A percentile compares a stretch with the other conserved stretches of the same genome.
These are phyloP conservation scores for Saturnia pavonia DNA, from an alignment of 2,888 invertebrate species.

Conservation along the genomic window DNA sequence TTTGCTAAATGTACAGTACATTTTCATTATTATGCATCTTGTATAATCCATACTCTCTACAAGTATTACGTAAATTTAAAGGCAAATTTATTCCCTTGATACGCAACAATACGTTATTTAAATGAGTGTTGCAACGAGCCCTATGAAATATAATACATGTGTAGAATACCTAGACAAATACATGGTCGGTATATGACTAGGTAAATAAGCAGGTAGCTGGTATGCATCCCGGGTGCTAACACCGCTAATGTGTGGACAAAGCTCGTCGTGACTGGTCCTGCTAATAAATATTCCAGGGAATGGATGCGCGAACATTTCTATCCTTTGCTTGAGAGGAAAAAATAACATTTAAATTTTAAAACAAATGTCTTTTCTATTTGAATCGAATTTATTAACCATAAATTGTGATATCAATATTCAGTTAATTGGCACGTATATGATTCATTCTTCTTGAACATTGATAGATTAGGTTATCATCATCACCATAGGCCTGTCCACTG, in stretches of 20 bases:
- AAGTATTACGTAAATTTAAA: slow-evolving; percentile 61
- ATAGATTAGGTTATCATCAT: too few relatives aligned
- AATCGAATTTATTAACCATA: background rate
- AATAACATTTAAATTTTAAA: background rate
- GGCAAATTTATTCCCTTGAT: slow-evolving; percentile 65
- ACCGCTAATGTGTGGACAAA: slow-evolving; percentile 78
- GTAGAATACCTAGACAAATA: slow-evolving; percentile 72
- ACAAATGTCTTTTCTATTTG: background rate
- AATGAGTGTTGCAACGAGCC: slow-evolving; percentile 67
- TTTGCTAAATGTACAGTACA: slow-evolving; percentile 46
- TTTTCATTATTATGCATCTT: slow-evolving; percentile 58
- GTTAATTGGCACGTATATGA: background rate
- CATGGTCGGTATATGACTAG: slow-evolving; percentile 56
- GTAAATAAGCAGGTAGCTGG: slow-evolving; percentile 66
- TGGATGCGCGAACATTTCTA: slow-evolving; percentile 58
- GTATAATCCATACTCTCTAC: slow-evolving; percentile 60
- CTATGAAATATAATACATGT: slow-evolving; percentile 60
- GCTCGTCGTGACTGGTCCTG: slow-evolving; percentile 73
- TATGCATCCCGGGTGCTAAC: slow-evolving; percentile 68
- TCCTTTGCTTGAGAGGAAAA: slow-evolving; percentile 21
- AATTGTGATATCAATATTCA: background rate
- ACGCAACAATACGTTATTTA: slow-evolving; percentile 70
- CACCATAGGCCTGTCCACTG: too few relatives aligned
- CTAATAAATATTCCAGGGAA: slow-evolving; percentile 79
- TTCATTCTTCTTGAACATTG: background rate